Percentiles rank a stretch among this genome's conserved stretches.
These are phyloP conservation scores for Tylochromis polylepis DNA, from an alignment of 2,113 vertebrate species.

Conservation along the genomic window DNA sequence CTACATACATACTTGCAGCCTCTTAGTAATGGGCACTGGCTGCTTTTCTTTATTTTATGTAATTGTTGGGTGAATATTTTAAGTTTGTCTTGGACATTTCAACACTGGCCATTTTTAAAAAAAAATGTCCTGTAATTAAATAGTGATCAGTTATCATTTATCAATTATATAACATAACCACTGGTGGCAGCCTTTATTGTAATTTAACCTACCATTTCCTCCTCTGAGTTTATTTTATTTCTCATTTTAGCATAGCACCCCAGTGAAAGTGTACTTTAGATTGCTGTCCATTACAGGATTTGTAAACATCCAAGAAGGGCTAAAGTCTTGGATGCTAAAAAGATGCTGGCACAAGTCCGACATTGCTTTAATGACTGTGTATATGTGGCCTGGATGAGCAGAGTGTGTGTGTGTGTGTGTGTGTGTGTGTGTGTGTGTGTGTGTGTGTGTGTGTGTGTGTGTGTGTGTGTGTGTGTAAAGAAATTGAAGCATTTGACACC, in stretches of 20 bases:
- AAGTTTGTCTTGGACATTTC: background rate
- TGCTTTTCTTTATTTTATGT: background rate
- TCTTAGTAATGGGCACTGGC: background rate
- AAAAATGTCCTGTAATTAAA: background rate
- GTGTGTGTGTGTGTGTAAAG: background rate
- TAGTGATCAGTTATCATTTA: background rate
- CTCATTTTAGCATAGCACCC: background rate
- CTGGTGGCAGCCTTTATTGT: background rate
- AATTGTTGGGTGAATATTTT: background rate
- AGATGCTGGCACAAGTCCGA: background rate
- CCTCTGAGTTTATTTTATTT: background rate
- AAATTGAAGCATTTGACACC: conserved; percentile 1
- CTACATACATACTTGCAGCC: background rate
- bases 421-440: background rate
- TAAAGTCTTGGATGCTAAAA: background rate
- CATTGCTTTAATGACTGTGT: background rate
- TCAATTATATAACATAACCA: background rate
- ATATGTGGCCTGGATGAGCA: background rate
- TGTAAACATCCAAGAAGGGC: background rate
- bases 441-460: background rate
- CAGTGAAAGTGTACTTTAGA: background rate
- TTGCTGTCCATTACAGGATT: background rate
- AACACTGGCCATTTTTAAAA: background rate
- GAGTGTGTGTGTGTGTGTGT: background rate
- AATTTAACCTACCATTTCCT: background rate